Conservation (phyloP, 2,888 invertebrate genomes). For the Alentia gelatinosa region DNA sequence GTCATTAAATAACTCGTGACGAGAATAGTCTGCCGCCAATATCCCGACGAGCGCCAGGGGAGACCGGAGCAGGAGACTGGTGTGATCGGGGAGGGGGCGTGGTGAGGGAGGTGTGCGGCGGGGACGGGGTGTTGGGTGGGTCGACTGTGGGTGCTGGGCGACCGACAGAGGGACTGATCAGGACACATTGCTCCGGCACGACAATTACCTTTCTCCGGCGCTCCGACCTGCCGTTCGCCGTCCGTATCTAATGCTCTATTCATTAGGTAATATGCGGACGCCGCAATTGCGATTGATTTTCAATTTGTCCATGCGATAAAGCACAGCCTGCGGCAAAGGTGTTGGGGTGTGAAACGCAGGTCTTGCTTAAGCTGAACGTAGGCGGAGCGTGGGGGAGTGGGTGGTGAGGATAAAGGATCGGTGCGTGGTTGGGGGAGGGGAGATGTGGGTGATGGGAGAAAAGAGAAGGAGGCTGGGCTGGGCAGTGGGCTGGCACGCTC, state of each 20-base stretch:
- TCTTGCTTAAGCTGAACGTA: neutral
- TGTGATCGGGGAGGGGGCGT: neutral
- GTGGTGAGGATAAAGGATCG: neutral
- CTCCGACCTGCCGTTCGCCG: neutral
- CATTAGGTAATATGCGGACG: conserved; percentile 15
- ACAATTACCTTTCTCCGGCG: neutral
- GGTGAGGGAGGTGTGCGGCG: neutral
- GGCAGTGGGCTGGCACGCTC: neutral
- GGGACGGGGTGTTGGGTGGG: neutral
- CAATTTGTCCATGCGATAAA: conserved; percentile 35
- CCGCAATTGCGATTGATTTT: conserved; percentile 10
- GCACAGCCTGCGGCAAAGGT: neutral
- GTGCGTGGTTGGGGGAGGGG: neutral
- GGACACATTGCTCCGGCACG: neutral
- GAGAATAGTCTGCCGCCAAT: neutral
- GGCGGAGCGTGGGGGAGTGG: neutral
- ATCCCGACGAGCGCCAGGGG: neutral
- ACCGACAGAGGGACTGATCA: neutral
- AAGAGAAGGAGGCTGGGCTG: neutral
- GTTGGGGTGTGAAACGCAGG: neutral
- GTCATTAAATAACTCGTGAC: neutral
- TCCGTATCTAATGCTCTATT: conserved; percentile 12
- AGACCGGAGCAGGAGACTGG: neutral
- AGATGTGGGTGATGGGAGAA: too few relatives aligned
- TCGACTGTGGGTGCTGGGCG: neutral